Conservation (phyloP, 1,140 invertebrate genomes). For the Formica selysi region DNA sequence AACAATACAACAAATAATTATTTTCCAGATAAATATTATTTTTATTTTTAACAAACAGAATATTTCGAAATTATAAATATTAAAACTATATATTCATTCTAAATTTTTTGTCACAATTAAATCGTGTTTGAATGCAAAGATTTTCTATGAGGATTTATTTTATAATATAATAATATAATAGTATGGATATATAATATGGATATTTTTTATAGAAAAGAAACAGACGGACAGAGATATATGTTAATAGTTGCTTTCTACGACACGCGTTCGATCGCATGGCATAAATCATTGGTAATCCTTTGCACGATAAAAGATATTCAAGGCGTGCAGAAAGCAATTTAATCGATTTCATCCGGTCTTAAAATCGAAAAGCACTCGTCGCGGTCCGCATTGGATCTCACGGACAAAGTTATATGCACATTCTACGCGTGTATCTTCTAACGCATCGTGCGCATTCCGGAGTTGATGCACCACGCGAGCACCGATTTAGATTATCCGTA, state of each 20-base stretch:
- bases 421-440: no score
- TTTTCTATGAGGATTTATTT: not conserved
- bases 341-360: not conserved
- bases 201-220: not conserved
- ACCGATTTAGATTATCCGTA: conserved; percentile 37
- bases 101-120: not conserved
- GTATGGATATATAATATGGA: no score
- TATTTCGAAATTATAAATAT: not conserved
- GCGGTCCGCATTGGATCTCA: not conserved
- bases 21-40: not conserved
- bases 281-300: not conserved
- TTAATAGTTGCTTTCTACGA: not conserved
- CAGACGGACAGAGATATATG: not conserved
- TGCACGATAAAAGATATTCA: not conserved
- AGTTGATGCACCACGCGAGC: conserved; percentile 34
- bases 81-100: not conserved
- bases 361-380: not conserved
- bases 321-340: not conserved
- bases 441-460: not conserved
- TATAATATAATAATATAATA: not conserved
- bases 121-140: not conserved
- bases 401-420: not conserved
- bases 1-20: not conserved
- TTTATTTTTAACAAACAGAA: not conserved
- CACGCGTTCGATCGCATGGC: not conserved